Conservation (phyloP, 2,113 vertebrate species). For the Rhizomys pruinosus region DNA sequence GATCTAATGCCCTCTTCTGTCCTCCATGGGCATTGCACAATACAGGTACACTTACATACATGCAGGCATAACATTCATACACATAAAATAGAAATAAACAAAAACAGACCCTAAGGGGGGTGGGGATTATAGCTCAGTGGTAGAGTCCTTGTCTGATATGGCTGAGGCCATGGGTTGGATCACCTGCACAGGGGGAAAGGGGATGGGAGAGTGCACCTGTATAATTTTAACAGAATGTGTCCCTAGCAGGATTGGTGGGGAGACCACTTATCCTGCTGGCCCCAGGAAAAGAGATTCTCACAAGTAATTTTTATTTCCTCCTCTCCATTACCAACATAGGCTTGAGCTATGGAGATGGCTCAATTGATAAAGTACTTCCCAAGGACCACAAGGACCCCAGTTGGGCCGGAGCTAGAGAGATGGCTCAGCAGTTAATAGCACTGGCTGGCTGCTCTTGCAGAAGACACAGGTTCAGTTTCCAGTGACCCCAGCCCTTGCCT, state of each 20-base stretch:
- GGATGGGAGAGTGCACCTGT: neutral
- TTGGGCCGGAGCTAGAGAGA: neutral
- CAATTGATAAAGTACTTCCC: neutral
- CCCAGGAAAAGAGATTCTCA: neutral
- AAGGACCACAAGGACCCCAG: neutral
- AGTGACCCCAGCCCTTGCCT: too few species aligned
- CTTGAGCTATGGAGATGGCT: neutral
- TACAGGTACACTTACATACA: too few species aligned
- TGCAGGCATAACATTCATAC: too few species aligned
- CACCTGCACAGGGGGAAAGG: neutral
- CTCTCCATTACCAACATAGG: neutral
- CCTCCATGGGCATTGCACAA: too few species aligned
- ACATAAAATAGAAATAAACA: neutral
- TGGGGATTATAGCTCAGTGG: neutral
- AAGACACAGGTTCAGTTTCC: too few species aligned
- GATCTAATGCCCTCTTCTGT: too few species aligned
- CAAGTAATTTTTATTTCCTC: neutral
- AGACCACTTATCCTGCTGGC: neutral
- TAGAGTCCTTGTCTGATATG: neutral
- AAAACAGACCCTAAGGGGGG: neutral
- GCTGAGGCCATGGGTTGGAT: neutral
- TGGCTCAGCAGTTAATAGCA: too few species aligned
- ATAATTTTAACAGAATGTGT: neutral
- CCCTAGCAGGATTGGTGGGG: too few species aligned
- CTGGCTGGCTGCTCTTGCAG: too few species aligned